These are phyloP conservation scores for Aegypius monachus DNA, from an alignment of 2,113 vertebrate genomes.

Conservation along the genomic window DNA sequence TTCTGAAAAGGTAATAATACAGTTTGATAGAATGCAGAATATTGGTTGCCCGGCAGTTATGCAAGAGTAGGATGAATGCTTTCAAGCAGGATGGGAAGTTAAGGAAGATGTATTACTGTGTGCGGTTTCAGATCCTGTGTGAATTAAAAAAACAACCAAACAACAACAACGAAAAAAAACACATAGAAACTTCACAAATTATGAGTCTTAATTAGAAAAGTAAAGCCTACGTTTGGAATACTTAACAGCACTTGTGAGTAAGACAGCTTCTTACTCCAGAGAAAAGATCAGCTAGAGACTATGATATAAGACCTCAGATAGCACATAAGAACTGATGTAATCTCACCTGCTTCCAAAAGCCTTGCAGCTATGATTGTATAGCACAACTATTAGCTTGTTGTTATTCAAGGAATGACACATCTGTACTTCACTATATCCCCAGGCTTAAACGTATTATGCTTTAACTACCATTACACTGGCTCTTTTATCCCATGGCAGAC, in stretches of 20 bases:
- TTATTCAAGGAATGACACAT: neutral
- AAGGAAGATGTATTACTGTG: rapidly evolving
- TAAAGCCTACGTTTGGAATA: neutral
- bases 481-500: neutral
- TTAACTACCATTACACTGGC: neutral
- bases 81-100: neutral
- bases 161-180: no score
- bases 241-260: neutral
- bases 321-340: neutral
- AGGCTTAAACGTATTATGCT: neutral
- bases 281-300: neutral
- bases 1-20: neutral
- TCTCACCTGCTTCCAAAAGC: neutral
- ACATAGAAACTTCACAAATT: neutral
- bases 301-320: neutral
- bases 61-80: neutral
- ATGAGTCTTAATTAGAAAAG: neutral
- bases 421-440: neutral
- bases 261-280: neutral
- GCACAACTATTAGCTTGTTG: neutral
- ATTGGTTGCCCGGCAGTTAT: neutral
- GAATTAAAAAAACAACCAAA: neutral
- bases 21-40: neutral
- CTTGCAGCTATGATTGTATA: neutral
- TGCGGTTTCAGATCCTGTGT: neutral